These are phyloP conservation scores for Salmo trutta DNA, from an alignment of 2,797 vertebrate species.

Conservation along the genomic window DNA sequence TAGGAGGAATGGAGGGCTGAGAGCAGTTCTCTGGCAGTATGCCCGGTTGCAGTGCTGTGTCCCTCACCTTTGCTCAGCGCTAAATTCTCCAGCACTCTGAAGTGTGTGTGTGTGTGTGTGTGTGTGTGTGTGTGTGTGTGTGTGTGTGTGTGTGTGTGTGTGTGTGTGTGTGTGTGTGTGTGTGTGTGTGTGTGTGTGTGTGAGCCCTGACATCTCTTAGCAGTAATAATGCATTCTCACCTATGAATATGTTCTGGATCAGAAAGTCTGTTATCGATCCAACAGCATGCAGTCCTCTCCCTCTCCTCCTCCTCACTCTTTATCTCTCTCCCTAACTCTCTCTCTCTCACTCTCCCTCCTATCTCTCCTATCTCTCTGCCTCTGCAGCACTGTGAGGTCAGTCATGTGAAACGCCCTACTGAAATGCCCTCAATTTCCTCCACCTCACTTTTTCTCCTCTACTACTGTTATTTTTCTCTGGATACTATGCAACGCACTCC, in stretches of 20 bases:
- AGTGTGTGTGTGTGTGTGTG: not conserved
- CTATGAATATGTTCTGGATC: slow-evolving; percentile 70
- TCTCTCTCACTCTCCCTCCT: not conserved
- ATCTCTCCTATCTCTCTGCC: not conserved
- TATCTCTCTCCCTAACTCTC: not conserved
- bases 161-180: slow-evolving; percentile 10
- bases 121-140: slow-evolving; percentile 19
- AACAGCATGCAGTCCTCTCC: slow-evolving; percentile 20
- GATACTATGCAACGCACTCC: slow-evolving; percentile 11
- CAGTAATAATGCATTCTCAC: slow-evolving; percentile 71
- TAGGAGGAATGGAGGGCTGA: not conserved
- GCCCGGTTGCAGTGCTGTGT: slow-evolving; percentile 57
- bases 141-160: slow-evolving; percentile 15
- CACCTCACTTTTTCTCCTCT: not conserved
- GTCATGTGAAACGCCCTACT: slow-evolving; percentile 12
- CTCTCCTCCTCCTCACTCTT: not conserved
- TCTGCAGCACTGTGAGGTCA: slow-evolving; percentile 24
- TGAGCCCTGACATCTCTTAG: slow-evolving; percentile 62
- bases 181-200: slow-evolving; percentile 22
- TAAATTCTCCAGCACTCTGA: slow-evolving; percentile 44
- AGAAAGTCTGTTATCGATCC: slow-evolving; percentile 61
- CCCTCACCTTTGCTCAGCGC: slow-evolving; percentile 55
- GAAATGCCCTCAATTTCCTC: not conserved
- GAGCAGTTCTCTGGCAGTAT: slow-evolving; percentile 43
- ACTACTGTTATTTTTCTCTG: slow-evolving; percentile 24